Evolutionary conservation across 2,797 vertebrate genomes (phyloP), one percentile per base, ranked within the genome.

Genomic region (Menidia menidia): DNA sequence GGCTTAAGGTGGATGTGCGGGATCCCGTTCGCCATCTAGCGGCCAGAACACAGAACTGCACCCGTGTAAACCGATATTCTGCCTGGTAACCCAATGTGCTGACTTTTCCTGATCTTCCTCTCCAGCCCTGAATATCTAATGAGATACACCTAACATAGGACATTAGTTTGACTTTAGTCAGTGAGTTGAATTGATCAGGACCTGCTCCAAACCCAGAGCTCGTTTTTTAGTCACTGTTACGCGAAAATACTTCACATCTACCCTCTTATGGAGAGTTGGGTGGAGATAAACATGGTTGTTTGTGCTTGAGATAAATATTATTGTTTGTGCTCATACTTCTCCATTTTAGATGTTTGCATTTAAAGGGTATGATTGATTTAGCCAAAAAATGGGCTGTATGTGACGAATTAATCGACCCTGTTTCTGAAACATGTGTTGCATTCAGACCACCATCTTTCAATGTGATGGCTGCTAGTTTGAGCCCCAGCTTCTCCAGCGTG

Each of bases 71-170:
- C 39, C 15, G 11, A 31, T 14, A 73, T 81, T 93, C 92, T 93
- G 91, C 92, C 90, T 91, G 44, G 92, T 89, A 93, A 93, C 92
- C 30, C 78, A 83, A 87, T 80, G 44, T 91, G 89, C 87, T 92
- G 90, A 91, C 86, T 85, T 82, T 77, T 77, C 51, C 61, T 73
- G 73, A 48, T 18, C 62, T 70, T 39, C 64, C 73, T 67, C 77
- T 68, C 68, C 80, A 77, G 59, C 56, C 59, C 33, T 81, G 72
- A 69, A 80, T 87, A 48, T 71, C 33, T 76, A 82, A 89, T 78
- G 77, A 79, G 73, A 62, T 7, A 7, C 60, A 55, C 47, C 12
- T 2, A 25, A 30, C 64, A 39, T 32, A 57, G 45, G 43, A 53
- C 55, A 30, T 80, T 62, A 55, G 42, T 18, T 33, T 48, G 60